Evolutionary conservation across 1,140 invertebrate species (phyloP).

Genomic region (Mizuhopecten yessoensis): DNA sequence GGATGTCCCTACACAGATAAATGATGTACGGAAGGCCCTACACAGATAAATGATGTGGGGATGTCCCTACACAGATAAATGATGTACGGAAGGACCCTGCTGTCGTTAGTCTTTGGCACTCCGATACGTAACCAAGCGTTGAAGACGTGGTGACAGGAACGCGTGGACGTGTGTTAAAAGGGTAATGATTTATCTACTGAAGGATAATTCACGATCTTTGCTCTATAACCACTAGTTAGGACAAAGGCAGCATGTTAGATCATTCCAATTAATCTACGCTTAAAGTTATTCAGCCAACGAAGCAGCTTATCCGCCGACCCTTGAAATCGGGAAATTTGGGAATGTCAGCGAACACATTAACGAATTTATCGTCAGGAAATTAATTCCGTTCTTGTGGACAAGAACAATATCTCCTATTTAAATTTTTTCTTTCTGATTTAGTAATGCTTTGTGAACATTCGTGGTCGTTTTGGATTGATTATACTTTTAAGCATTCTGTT

Average conservation of each 20-base stretch:
- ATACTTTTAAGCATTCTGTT: no score
- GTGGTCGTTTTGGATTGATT: background rate
- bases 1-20: background rate
- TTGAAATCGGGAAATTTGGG: constrained; percentile 13
- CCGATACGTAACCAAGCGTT: background rate
- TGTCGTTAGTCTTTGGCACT: background rate
- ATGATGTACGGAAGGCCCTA: background rate
- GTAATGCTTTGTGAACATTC: background rate
- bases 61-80: background rate
- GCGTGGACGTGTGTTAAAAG: background rate
- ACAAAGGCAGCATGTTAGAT: background rate
- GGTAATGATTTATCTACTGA: background rate
- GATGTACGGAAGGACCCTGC: no score
- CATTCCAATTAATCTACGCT: background rate
- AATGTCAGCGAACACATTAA: constrained; percentile 6
- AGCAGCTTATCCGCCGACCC: background rate
- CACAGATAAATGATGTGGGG: background rate
- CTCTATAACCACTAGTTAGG: background rate
- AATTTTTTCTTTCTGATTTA: background rate
- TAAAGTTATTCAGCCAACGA: background rate
- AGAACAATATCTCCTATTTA: background rate
- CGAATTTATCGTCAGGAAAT: constrained; percentile 10
- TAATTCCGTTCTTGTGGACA: background rate
- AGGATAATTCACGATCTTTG: background rate
- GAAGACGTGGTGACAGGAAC: background rate